A percentile compares a stretch with the other conserved stretches of the same genome.
Conservation (phyloP, 2,113 vertebrate genomes). For the Terrapene triunguis region DNA sequence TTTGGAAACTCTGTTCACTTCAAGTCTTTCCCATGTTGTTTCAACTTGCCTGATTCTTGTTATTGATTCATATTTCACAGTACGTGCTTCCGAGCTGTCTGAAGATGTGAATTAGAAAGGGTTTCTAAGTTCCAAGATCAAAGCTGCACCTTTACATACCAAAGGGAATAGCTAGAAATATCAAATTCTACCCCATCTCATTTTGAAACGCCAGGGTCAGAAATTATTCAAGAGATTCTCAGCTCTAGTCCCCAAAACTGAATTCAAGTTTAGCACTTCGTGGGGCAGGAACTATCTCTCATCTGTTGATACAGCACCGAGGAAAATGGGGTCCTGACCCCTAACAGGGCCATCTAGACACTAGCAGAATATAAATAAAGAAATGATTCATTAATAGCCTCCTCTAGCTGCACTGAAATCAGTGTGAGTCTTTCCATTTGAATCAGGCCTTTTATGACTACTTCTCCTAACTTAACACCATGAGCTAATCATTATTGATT, state of each 20-base stretch:
- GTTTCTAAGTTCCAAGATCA: background rate
- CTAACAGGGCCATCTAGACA: fast-evolving
- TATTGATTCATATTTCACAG: background rate
- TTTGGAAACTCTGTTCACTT: background rate
- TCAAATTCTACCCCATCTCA: background rate
- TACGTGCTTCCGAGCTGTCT: background rate
- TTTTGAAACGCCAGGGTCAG: background rate
- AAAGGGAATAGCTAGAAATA: background rate
- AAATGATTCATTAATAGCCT: background rate
- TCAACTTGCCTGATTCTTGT: background rate
- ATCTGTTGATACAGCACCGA: background rate
- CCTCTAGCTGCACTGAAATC: background rate
- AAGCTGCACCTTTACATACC: background rate
- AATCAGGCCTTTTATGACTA: background rate
- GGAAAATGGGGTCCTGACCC: background rate
- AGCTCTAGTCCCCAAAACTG: background rate
- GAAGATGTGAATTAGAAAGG: background rate
- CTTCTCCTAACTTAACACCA: background rate
- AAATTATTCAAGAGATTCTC: fast-evolving
- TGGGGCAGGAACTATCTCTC: background rate
- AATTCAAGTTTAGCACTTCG: fast-evolving
- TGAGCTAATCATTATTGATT: background rate
- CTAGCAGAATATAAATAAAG: background rate
- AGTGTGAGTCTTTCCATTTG: background rate
- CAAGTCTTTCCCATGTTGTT: background rate